Percentiles rank a stretch among this genome's conserved stretches.
phyloP scores from a whole-genome alignment of 2,113 vertebrate species.

The Camelus dromedarius region DNA sequence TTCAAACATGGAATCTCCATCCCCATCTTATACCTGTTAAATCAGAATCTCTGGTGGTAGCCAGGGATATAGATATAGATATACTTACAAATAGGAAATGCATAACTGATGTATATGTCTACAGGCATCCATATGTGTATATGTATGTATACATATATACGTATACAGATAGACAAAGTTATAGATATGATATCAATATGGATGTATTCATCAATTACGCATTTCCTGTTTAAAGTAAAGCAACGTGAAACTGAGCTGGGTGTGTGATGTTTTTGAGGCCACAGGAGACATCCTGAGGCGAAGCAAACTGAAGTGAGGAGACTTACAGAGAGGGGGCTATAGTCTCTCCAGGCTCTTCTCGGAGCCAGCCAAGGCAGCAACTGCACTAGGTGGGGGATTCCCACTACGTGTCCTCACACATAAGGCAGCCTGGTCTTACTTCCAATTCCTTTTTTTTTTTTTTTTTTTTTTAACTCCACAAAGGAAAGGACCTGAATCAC shows the following conservation, averaged over 20 bases:
- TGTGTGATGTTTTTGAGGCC: background rate
- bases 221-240: slow-evolving; percentile 18
- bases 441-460: background rate
- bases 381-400: background rate
- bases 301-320: background rate
- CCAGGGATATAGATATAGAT: background rate
- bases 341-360: background rate
- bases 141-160: background rate
- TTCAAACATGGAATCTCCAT: background rate
- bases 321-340: background rate
- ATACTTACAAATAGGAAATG: background rate
- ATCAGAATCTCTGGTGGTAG: background rate
- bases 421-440: background rate
- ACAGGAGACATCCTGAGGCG: background rate
- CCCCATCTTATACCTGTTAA: background rate
- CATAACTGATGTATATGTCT: background rate
- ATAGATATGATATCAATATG: background rate
- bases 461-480: background rate
- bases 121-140: background rate
- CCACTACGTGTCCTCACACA: background rate
- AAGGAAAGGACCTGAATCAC: background rate
- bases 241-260: background rate
- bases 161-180: background rate
- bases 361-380: background rate
- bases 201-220: background rate